These are phyloP conservation scores for Amiota communis DNA, from an alignment of 2,888 invertebrate genomes.

Conservation along the genomic window DNA sequence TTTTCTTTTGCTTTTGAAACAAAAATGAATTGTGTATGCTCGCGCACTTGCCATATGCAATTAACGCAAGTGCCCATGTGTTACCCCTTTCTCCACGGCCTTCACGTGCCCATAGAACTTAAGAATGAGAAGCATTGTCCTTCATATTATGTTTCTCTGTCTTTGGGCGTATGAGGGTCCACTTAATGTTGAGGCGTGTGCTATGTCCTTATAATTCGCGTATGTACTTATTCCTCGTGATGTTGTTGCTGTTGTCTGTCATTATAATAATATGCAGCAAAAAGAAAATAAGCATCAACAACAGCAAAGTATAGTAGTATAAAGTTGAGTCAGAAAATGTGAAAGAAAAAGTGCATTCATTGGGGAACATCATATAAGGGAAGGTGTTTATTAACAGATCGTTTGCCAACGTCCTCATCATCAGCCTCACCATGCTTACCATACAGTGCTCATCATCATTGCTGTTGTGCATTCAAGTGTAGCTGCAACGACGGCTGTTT, in stretches of 20 bases:
- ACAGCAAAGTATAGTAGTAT: background rate
- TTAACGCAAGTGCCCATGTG: slow-evolving; percentile 69
- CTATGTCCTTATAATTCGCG: slow-evolving; percentile 19
- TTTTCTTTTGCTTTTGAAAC: background rate
- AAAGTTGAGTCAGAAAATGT: background rate
- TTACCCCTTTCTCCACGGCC: slow-evolving; percentile 45
- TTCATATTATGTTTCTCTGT: slow-evolving; percentile 57
- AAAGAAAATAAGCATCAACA: slow-evolving; percentile 38
- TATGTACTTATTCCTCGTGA: slow-evolving; percentile 7
- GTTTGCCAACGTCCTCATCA: slow-evolving; percentile 56
- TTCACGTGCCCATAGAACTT: slow-evolving; percentile 39
- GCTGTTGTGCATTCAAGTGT: slow-evolving; percentile 21
- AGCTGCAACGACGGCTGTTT: background rate
- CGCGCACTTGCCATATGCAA: slow-evolving; percentile 56
- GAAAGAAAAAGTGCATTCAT: too few relatives aligned
- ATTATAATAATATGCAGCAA: slow-evolving; percentile 67
- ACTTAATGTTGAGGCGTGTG: slow-evolving; percentile 27
- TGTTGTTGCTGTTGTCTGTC: slow-evolving; percentile 52
- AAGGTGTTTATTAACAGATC: slow-evolving; percentile 72
- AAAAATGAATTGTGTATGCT: slow-evolving; percentile 41
- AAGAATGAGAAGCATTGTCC: background rate
- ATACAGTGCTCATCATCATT: slow-evolving; percentile 35
- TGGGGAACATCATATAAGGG: slow-evolving; percentile 29
- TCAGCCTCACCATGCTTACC: slow-evolving; percentile 13
- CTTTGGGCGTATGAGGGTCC: slow-evolving; percentile 39